These are phyloP conservation scores for Cantharis flavilabris DNA, from an alignment of 2,888 invertebrate species.

Conservation along the genomic window DNA sequence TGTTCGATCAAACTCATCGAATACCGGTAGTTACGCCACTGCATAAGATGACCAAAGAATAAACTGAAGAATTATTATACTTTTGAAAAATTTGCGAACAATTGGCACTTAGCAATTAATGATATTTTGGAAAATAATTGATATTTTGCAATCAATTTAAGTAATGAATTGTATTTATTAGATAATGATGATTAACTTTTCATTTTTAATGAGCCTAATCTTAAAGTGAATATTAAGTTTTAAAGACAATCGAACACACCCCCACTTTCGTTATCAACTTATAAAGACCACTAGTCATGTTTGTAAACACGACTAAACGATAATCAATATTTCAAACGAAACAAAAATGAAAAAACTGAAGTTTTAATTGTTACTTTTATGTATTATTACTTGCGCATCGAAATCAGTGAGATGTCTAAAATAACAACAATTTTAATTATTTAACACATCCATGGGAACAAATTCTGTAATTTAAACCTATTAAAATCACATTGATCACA, in stretches of 20 bases:
- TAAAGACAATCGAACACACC: slow-evolving; percentile 5
- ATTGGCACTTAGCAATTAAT: too few relatives aligned
- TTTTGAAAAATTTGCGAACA: too few relatives aligned
- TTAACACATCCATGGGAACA: too few relatives aligned
- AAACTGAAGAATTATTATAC: too few relatives aligned
- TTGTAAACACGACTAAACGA: slow-evolving; percentile 20
- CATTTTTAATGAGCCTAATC: not conserved
- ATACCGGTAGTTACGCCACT: too few relatives aligned
- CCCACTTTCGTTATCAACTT: slow-evolving; percentile 16
- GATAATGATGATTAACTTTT: not conserved
- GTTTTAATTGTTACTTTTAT: not conserved
- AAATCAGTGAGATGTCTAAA: too few relatives aligned
- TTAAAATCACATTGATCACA: not conserved
- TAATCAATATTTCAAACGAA: not conserved
- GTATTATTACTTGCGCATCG: not conserved
- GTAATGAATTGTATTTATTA: not conserved
- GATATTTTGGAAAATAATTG: not conserved
- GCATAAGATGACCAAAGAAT: too few relatives aligned
- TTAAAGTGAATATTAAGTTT: not conserved
- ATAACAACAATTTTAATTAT: too few relatives aligned
- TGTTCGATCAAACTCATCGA: too few relatives aligned
- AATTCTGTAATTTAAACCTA: too few relatives aligned
- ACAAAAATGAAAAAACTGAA: not conserved
- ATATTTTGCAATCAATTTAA: not conserved
- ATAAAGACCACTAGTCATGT: slow-evolving; percentile 21